Evolutionary conservation across 37 sponge, comb jelly and placozoan genomes (phyloP), one percentile per base, ranked within the genome.

Genomic region (Mnemiopsis leidyi): DNA sequence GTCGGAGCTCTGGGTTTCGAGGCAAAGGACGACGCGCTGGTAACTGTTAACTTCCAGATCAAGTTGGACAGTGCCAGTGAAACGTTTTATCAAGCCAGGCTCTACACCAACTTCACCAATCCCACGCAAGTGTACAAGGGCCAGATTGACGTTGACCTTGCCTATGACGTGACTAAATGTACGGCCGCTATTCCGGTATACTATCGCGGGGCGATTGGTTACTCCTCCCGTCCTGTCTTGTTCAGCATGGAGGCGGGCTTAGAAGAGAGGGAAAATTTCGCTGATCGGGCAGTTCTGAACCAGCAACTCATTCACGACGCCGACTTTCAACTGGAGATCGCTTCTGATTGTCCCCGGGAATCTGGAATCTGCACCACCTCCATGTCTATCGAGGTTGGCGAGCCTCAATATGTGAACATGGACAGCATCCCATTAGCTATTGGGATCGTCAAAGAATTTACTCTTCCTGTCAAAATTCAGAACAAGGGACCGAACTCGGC

Each of bases 401-500:
- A 38, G 3, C 29, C 39, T 26, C 61, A 38, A 23, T 85, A 85
- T 39, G 40, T 39, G 48, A 26, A 85, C 21, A 28, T 36, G 48
- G 90, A 85, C 61, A 85, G 39, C 48, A 21, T 26, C 39, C 90
- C 90, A 24, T 61, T 85, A 23, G 48, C 36, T 5, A 40, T 40
- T n/a, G 90, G 90, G 23, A 1, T 40, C 29, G 48, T 85, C 0
- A 25, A 85, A 26, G 61, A 85, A n/a, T n/a, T 85, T 39, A 28
- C 3, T 23, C 36, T 85, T 0, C 90, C 90, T 23, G 29, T 85
- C 23, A 40, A 23, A 13, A 25, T 85, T 13, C 23, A 28, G 3
- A 85, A 85, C 30, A 85, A 40, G n/a, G 90, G 90, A 23, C 90
- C 90, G 1, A 21, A 85, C 61, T 39, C 90, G 0, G 90, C 90